phyloP scores from a whole-genome alignment of 2,888 invertebrate genomes.

The Operophtera brumata region DNA sequence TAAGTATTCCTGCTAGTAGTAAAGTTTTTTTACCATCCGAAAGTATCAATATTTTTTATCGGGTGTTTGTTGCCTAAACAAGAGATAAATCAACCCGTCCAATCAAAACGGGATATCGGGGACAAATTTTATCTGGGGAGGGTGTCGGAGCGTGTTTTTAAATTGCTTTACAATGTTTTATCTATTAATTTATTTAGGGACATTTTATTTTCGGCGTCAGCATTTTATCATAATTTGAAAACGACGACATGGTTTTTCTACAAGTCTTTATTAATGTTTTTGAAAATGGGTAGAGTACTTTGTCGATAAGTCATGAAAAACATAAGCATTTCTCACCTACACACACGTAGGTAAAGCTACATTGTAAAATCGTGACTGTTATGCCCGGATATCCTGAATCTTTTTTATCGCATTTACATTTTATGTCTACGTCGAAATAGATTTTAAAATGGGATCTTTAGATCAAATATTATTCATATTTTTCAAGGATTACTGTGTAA shows the following conservation, averaged over 20 bases:
- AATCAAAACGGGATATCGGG: constrained; percentile 77
- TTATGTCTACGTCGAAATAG: no score
- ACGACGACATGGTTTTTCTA: not conserved
- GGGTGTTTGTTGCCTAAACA: constrained; percentile 57
- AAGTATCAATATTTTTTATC: constrained; percentile 62
- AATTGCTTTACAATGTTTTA: constrained; percentile 72
- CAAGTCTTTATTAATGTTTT: no score
- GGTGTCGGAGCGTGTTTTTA: constrained; percentile 70
- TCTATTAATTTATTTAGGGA: constrained; percentile 63
- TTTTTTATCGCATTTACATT: no score
- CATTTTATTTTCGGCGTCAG: constrained; percentile 17
- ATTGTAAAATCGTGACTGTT: no score
- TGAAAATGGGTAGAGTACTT: no score
- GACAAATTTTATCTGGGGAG: constrained; percentile 75
- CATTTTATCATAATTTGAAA: constrained; percentile 2
- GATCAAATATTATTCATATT: no score
- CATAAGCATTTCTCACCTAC: no score
- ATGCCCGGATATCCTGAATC: no score
- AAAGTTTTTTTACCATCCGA: constrained; percentile 4
- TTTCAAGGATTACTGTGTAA: not conserved
- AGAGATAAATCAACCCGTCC: constrained; percentile 77
- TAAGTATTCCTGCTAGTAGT: no score
- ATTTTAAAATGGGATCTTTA: no score
- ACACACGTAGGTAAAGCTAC: no score
- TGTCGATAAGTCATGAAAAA: no score